phyloP scores from a whole-genome alignment of 2,113 vertebrate genomes.

The Pithys albifrons region DNA sequence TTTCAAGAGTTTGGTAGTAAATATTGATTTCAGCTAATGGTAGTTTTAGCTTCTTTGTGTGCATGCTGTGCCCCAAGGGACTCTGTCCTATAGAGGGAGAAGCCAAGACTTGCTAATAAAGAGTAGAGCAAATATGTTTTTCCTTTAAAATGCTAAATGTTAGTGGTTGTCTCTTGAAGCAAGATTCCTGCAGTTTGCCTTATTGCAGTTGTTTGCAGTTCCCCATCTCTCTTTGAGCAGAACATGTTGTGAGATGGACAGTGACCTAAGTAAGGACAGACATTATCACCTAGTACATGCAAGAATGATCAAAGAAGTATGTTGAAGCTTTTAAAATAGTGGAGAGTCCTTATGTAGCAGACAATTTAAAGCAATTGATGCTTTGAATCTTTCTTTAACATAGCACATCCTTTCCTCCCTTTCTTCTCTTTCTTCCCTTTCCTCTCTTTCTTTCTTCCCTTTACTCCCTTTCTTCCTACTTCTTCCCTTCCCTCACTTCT shows the following conservation, averaged over 20 bases:
- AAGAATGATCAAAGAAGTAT: not conserved
- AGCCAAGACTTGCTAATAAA: constrained; percentile 70
- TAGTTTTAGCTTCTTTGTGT: constrained; percentile 63
- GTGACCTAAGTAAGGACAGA: constrained; percentile 9
- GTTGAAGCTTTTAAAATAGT: not conserved
- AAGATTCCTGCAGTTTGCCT: not conserved
- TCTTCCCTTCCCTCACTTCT: not conserved
- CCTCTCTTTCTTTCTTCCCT: not conserved
- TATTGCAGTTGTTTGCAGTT: not conserved
- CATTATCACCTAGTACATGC: not conserved
- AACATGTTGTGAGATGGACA: constrained; percentile 6
- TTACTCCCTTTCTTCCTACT: not conserved
- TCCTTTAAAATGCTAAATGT: constrained; percentile 50
- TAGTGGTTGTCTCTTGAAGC: not conserved
- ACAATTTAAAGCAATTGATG: not conserved
- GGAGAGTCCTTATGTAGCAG: not conserved
- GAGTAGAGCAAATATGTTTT: constrained; percentile 57
- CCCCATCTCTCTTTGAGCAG: not conserved
- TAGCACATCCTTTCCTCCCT: not conserved
- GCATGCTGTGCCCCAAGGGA: constrained; percentile 54
- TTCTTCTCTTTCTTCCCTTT: not conserved
- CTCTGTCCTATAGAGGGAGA: constrained; percentile 58
- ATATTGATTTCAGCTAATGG: constrained; percentile 71
- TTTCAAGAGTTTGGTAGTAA: constrained; percentile 53
- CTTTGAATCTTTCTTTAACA: not conserved